Percentiles rank a stretch among this genome's conserved stretches.
Evolutionary conservation across 2,113 vertebrate genomes (phyloP).

Genomic region (Monopterus albus): DNA sequence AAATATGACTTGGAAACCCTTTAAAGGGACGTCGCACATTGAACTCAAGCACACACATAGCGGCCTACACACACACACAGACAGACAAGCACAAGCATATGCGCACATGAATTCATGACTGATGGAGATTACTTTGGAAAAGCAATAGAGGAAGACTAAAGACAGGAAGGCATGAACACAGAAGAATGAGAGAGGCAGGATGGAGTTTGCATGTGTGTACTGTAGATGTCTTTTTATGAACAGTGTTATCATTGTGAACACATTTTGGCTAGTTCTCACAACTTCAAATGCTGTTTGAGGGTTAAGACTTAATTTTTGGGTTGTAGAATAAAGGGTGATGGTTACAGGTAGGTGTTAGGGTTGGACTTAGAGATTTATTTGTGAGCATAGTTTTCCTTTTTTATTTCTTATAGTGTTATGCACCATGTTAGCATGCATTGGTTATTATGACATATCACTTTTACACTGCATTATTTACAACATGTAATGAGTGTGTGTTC

Average conservation of each 20-base stretch:
- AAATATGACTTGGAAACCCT: conserved; percentile 50
- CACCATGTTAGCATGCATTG: conserved; percentile 12
- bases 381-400: conserved; percentile 25
- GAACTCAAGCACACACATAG: conserved; percentile 14
- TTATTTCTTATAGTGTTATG: neutral
- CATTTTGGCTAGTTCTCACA: too few species aligned
- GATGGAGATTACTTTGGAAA: conserved; percentile 4
- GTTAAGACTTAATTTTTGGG: too few species aligned
- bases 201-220: conserved; percentile 1
- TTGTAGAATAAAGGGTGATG: too few species aligned
- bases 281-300: too few species aligned
- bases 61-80: neutral
- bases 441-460: conserved; percentile 34
- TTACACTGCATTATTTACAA: conserved; percentile 49
- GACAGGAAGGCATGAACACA: conserved; percentile 4
- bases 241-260: too few species aligned
- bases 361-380: too few species aligned
- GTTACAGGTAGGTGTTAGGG: too few species aligned
- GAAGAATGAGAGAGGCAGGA: neutral
- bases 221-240: too few species aligned
- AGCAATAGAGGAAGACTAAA: conserved; percentile 8
- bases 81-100: too few species aligned
- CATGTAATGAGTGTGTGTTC: conserved; percentile 46
- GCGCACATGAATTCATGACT: too few species aligned
- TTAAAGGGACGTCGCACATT: conserved; percentile 46